A percentile compares a stretch with the other conserved stretches of the same genome.
phyloP scores from a whole-genome alignment of 1,140 invertebrate genomes.

The Heliconius congener region DNA sequence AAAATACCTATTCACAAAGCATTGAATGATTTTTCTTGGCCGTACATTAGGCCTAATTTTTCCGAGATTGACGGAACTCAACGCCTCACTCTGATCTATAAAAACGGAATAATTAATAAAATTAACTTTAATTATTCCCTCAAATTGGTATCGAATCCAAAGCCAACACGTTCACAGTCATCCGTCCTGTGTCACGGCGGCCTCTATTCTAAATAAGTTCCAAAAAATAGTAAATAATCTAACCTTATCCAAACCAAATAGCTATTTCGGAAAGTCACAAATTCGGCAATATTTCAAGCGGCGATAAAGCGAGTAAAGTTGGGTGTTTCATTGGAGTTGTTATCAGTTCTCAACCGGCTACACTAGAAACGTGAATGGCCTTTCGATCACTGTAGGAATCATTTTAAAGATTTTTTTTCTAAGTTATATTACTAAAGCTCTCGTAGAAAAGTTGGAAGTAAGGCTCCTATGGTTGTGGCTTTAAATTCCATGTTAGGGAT shows the following conservation, averaged over 20 bases:
- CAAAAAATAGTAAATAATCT: not conserved
- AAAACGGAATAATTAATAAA: no score
- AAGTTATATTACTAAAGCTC: not conserved
- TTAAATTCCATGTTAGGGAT: not conserved
- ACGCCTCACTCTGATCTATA: no score
- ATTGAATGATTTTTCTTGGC: no score
- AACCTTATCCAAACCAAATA: not conserved
- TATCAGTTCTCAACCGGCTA: slow-evolving; percentile 56
- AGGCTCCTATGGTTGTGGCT: not conserved
- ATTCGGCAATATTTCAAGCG: slow-evolving; percentile 69
- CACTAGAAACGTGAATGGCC: slow-evolving; percentile 26
- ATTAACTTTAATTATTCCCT: no score
- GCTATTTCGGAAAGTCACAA: slow-evolving; percentile 64
- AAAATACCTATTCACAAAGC: no score
- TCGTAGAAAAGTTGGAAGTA: not conserved
- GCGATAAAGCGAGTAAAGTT: slow-evolving; percentile 67
- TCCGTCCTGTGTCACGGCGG: no score
- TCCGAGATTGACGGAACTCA: no score
- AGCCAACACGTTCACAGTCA: no score
- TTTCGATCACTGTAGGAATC: slow-evolving; percentile 27
- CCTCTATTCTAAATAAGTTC: not conserved
- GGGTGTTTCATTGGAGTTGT: slow-evolving; percentile 69
- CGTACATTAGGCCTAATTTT: no score
- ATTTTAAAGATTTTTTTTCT: slow-evolving; percentile 17
- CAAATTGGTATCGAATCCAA: no score